Evolutionary conservation across 2,888 invertebrate species (phyloP).

Genomic region (Hipparchia sbordonii): DNA sequence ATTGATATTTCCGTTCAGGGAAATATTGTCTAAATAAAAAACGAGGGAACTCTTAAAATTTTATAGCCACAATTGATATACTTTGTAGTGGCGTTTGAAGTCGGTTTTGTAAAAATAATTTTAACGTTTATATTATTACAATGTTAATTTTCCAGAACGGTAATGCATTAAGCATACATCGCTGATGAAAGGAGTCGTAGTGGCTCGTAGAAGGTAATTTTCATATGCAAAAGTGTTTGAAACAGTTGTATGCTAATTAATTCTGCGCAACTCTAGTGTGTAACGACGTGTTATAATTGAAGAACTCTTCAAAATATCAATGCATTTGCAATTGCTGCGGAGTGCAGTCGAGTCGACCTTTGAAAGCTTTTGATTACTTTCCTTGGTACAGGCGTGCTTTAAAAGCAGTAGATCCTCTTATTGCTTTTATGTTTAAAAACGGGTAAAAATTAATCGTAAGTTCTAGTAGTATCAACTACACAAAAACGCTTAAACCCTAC

Average conservation of each 20-base stretch:
- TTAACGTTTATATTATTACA: no score
- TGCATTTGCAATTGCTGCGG: slow-evolving; percentile 26
- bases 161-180: neutral
- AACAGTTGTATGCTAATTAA: slow-evolving; percentile 22
- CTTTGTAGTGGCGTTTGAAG: no score
- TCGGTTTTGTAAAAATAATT: no score
- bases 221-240: slow-evolving; percentile 15
- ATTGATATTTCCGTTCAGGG: no score
- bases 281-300: slow-evolving; percentile 25
- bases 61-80: no score
- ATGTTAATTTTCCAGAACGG: neutral
- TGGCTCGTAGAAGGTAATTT: slow-evolving; percentile 4
- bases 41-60: no score
- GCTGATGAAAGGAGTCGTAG: neutral
- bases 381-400: neutral
- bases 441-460: no score
- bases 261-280: slow-evolving; percentile 9
- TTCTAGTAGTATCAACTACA: no score
- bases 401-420: neutral
- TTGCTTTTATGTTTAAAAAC: no score
- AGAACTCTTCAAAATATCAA: slow-evolving; percentile 24
- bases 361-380: slow-evolving; percentile 3
- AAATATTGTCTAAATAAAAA: no score
- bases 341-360: slow-evolving; percentile 2
- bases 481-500: no score